Base-by-base conservation (phyloP, 2,113 vertebrate genomes). In the Daphoenositta chrysoptera region DNA sequence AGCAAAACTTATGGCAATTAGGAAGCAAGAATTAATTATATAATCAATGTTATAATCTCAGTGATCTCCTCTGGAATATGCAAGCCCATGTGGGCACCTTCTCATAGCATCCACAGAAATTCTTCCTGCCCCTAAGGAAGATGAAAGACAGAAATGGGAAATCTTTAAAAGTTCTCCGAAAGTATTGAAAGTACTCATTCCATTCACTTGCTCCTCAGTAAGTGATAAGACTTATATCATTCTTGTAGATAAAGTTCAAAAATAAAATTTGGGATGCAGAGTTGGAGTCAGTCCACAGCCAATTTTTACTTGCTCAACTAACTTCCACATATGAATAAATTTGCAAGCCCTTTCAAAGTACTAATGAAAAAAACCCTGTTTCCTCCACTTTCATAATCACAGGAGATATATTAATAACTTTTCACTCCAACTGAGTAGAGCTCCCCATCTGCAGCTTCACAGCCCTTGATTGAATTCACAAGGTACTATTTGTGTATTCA, bases 401-500 rank as follows among this genome's bases (percentile, higher is more conserved):
- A 76, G 64, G 37, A 89, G 28, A 87, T 61, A 31, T n/a, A 91
- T 87, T 68, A 71, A 75, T 72, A 92, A 83, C 51, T 82, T 72
- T 83, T 76, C 63, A 82, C 83, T 93, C 50, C 81, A 82, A 35
- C 28, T 39, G 23, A 89, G 71, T 66, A 77, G 35, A 33, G 23
- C 19, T 85, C 37, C 63, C 78, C 83, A 27, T 63, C 61, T 87
- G 48, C 69, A 89, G 45, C 57, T 87, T 92, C 48, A 53, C 45
- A 89, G 57, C 11, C 65, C 42, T 76, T 94, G 35, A 61, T 24
- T 68, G 33, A 73, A 87, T 80, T 87, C 37, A 87, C 21, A 89
- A 79, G 35, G 37, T 76, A 61, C 39, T 92, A 65, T 65, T 93
- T 94, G 33, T 58, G 70, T 60, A 95, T 83, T 94, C 78, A 93